phyloP scores from a whole-genome alignment of 2,113 vertebrate genomes.

The Amazona guildingii region DNA sequence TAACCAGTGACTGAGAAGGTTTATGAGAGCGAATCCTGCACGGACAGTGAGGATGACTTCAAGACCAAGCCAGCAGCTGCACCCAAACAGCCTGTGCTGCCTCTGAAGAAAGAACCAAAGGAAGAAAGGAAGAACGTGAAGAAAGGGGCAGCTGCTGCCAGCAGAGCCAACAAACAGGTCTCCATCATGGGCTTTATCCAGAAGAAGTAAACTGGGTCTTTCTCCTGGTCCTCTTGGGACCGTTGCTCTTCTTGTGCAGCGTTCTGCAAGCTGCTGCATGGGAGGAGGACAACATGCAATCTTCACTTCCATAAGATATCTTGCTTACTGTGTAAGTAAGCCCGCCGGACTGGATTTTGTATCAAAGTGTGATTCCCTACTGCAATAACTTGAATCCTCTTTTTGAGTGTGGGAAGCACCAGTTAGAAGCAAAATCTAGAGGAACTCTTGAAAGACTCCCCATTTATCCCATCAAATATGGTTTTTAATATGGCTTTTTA shows the following conservation, averaged over 20 bases:
- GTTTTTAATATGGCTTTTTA: background rate
- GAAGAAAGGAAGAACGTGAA: constrained; percentile 81
- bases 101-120: constrained; percentile 62
- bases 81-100: constrained; percentile 35
- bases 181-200: constrained; percentile 94
- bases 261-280: background rate
- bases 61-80: constrained; percentile 39
- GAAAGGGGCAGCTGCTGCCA: constrained; percentile 69
- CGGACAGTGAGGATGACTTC: constrained; percentile 84
- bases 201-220: constrained; percentile 80
- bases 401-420: background rate
- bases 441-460: background rate
- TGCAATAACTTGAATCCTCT: background rate
- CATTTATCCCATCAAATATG: background rate
- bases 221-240: background rate
- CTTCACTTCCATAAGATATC: background rate
- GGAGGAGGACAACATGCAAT: background rate
- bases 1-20: constrained; percentile 90
- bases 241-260: background rate
- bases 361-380: background rate
- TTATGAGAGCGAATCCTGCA: constrained; percentile 91
- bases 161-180: constrained; percentile 85
- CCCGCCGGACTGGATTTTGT: constrained; percentile 35
- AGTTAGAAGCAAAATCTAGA: background rate
- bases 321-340: constrained; percentile 71